Conservation (phyloP, 2,113 vertebrate species). For the Parus major region DNA sequence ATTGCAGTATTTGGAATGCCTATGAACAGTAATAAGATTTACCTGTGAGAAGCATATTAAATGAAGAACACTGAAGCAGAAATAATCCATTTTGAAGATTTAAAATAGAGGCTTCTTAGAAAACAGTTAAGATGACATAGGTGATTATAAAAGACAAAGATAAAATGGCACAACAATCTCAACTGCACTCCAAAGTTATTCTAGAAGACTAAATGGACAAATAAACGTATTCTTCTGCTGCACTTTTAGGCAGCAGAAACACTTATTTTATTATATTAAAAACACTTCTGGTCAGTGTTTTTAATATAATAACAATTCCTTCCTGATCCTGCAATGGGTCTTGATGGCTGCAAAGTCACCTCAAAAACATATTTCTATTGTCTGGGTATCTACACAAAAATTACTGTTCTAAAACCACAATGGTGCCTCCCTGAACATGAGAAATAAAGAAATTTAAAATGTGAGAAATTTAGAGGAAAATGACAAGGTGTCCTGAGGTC, state of each 20-base stretch:
- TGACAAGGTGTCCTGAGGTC: neutral
- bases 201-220: neutral
- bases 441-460: neutral
- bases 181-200: neutral
- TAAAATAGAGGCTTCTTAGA: neutral
- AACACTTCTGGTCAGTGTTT: rapidly evolving
- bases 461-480: neutral
- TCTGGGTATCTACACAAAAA: neutral
- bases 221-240: neutral
- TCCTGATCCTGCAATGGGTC: neutral
- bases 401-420: neutral
- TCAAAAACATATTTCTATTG: neutral
- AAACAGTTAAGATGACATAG: neutral
- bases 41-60: neutral
- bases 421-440: neutral
- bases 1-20: neutral
- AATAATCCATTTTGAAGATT: neutral
- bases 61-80: neutral
- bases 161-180: neutral
- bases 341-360: neutral
- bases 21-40: neutral
- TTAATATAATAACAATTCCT: neutral
- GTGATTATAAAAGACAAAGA: neutral
- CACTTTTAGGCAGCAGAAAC: neutral
- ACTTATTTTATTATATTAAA: too few species aligned